phyloP scores from a whole-genome alignment of 2,113 vertebrate species.

The Bubalus kerabau region DNA sequence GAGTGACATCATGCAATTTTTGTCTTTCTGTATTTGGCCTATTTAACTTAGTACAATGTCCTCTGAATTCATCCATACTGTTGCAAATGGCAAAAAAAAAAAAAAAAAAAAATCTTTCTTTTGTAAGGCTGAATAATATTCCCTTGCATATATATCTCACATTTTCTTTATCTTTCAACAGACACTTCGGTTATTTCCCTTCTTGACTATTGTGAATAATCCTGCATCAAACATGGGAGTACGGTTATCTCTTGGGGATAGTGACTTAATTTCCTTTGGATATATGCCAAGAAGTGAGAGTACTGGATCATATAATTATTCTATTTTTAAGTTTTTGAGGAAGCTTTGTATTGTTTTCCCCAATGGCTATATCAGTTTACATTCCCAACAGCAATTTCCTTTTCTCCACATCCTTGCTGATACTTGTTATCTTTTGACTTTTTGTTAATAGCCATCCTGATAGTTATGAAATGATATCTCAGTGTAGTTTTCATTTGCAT shows the following conservation, averaged over 20 bases:
- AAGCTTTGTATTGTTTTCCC: not conserved
- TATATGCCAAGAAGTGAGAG: not conserved
- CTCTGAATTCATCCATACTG: not conserved
- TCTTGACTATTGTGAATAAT: not conserved
- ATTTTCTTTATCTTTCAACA: not conserved
- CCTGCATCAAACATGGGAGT: not conserved
- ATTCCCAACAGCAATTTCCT: not conserved
- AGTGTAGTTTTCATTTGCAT: not conserved
- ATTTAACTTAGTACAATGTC: not conserved
- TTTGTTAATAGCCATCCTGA: not conserved
- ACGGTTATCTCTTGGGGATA: not conserved
- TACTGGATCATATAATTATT: not conserved
- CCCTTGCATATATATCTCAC: not conserved
- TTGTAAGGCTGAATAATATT: not conserved
- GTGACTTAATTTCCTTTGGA: not conserved
- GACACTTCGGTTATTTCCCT: not conserved
- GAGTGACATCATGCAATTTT: not conserved
- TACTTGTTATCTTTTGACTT: not conserved
- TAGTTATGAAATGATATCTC: not conserved
- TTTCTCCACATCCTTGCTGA: not conserved
- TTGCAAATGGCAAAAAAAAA: not conserved
- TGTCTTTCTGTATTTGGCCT: not conserved
- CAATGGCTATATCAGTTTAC: not conserved
- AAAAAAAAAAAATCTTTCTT: not conserved
- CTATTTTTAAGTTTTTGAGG: not conserved